Conservation (phyloP, 2,113 vertebrate genomes). For the Phyllostomus discolor region DNA sequence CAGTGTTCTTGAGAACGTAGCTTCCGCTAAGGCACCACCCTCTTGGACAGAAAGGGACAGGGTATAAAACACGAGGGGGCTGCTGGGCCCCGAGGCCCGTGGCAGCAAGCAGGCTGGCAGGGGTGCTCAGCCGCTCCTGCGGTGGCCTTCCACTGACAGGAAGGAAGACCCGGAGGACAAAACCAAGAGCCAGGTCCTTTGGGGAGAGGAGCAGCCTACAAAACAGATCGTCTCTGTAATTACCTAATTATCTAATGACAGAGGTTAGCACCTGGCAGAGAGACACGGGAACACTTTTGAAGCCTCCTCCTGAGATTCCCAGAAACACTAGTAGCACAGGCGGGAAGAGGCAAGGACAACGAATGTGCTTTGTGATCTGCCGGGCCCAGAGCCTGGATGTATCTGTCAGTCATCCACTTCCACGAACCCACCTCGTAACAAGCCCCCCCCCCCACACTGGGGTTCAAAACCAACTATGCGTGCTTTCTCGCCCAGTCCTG, state of each 20-base stretch:
- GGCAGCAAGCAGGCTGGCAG: background rate
- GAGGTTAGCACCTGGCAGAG: background rate
- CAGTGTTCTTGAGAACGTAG: background rate
- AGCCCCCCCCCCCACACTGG: background rate
- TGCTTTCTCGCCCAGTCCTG: too few species aligned
- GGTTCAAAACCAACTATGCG: too few species aligned
- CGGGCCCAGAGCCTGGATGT: background rate
- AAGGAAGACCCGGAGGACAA: background rate
- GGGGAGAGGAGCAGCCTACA: too few species aligned
- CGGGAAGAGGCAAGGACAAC: fast-evolving
- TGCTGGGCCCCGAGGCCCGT: fast-evolving
- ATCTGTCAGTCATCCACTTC: background rate
- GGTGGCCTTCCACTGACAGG: background rate
- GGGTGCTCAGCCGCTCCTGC: background rate
- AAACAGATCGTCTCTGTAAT: background rate
- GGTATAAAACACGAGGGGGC: background rate
- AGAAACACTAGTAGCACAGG: background rate
- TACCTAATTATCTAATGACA: too few species aligned
- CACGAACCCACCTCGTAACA: too few species aligned
- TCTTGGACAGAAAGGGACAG: background rate
- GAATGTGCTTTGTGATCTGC: background rate
- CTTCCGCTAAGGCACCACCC: background rate
- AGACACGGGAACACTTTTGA: background rate
- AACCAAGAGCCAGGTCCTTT: background rate
- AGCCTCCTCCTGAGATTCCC: background rate